Evolutionary conservation across 2,888 invertebrate genomes (phyloP).

Genomic region (Drosophila mettleri): DNA sequence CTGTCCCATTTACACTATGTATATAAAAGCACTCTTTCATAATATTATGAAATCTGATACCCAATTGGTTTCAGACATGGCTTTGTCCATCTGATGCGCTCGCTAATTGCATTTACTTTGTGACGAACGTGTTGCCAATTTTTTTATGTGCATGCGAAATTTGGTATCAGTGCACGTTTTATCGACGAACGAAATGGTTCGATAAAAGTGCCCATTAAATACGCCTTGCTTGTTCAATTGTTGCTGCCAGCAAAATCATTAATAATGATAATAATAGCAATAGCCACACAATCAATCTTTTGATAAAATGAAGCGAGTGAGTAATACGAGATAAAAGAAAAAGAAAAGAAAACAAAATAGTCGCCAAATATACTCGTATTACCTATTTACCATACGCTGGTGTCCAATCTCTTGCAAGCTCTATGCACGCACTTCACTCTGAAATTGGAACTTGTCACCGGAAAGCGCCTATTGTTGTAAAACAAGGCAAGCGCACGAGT

Average conservation of each 20-base stretch:
- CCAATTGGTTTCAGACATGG: slow-evolving; percentile 11
- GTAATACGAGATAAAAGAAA: slow-evolving; percentile 45
- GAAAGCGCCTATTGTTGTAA: slow-evolving; percentile 60
- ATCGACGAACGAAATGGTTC: slow-evolving; percentile 45
- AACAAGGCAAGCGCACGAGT: background rate
- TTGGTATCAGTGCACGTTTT: slow-evolving; percentile 60
- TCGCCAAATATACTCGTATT: slow-evolving; percentile 35
- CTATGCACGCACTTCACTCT: slow-evolving; percentile 60
- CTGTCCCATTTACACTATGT: too few species aligned
- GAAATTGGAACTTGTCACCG: slow-evolving; percentile 59
- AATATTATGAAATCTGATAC: background rate
- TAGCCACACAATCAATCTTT: slow-evolving; percentile 62
- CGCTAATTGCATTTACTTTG: slow-evolving; percentile 60
- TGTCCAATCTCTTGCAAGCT: slow-evolving; percentile 45
- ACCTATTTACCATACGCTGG: slow-evolving; percentile 44
- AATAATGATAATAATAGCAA: slow-evolving; percentile 14
- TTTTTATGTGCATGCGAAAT: slow-evolving; percentile 53
- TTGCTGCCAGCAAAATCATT: slow-evolving; percentile 10
- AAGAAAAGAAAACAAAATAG: slow-evolving; percentile 16
- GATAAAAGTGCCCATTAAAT: slow-evolving; percentile 71
- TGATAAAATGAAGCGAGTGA: slow-evolving; percentile 53
- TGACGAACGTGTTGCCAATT: slow-evolving; percentile 43
- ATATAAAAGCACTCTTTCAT: background rate
- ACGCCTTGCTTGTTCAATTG: slow-evolving; percentile 44
- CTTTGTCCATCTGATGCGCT: slow-evolving; percentile 7